Percentiles rank a stretch among this genome's conserved stretches.
Conservation (phyloP, 2,797 vertebrate species). For the Sebastes paucispinis region DNA sequence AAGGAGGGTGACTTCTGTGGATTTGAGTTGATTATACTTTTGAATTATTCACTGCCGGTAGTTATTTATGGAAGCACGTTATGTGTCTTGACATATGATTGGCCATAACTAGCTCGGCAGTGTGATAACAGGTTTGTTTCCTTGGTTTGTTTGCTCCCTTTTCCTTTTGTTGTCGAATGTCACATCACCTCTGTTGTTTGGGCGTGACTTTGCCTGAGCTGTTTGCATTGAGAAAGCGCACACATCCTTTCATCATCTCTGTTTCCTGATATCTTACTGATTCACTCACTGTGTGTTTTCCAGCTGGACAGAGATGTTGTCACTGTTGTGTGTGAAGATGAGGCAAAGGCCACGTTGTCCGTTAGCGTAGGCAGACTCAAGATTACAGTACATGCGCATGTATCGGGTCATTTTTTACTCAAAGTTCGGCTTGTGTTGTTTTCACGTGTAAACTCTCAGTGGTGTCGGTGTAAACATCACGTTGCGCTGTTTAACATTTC, state of each 20-base stretch:
- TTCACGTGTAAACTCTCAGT: conserved; percentile 5
- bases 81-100: background rate
- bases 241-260: background rate
- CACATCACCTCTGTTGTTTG: background rate
- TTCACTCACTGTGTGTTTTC: background rate
- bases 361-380: background rate
- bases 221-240: conserved; percentile 8
- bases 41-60: background rate
- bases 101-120: background rate
- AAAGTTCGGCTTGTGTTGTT: background rate
- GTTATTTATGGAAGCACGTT: background rate
- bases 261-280: background rate
- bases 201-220: background rate
- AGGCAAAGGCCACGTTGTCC: background rate
- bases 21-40: background rate
- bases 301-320: conserved; percentile 6
- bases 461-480: conserved; percentile 20
- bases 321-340: background rate
- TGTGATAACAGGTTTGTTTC: background rate
- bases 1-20: too few species aligned
- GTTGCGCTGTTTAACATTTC: conserved; percentile 14
- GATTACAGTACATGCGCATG: background rate
- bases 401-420: background rate
- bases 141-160: background rate
- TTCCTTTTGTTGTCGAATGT: background rate